Percentiles rank a stretch among this genome's conserved stretches.
Conservation (phyloP, 2,888 invertebrate genomes). For the Boloria selene region DNA sequence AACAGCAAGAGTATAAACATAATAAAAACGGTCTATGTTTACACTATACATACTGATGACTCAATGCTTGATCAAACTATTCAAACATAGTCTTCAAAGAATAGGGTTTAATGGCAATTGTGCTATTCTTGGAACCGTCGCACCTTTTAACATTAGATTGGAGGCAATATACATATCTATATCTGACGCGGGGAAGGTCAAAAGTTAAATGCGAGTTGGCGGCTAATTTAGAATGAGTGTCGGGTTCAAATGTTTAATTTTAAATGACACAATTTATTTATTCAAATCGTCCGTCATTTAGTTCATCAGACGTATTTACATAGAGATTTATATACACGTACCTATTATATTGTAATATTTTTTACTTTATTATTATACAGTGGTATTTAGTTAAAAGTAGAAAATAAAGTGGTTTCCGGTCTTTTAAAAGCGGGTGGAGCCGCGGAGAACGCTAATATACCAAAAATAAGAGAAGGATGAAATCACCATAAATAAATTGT, state of each 20-base stretch:
- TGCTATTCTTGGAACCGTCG: constrained; percentile 30
- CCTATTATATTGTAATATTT: too few species aligned
- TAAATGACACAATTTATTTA: not conserved
- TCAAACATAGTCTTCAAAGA: constrained; percentile 29
- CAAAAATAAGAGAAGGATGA: too few species aligned
- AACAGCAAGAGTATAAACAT: constrained; percentile 9
- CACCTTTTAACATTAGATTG: constrained; percentile 21
- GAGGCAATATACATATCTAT: constrained; percentile 6
- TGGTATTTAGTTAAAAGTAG: too few species aligned
- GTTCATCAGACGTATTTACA: too few species aligned
- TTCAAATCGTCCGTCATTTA: too few species aligned
- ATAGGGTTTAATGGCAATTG: constrained; percentile 24
- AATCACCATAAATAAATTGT: too few species aligned
- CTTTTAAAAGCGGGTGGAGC: too few species aligned
- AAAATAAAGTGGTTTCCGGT: too few species aligned
- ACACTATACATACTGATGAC: constrained; percentile 20
- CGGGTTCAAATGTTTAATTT: not conserved
- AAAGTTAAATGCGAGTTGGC: constrained; percentile 2
- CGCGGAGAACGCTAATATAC: too few species aligned
- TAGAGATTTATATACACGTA: too few species aligned
- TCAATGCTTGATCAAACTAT: constrained; percentile 33
- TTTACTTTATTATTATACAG: too few species aligned
- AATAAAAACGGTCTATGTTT: constrained; percentile 23
- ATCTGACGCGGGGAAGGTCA: constrained; percentile 6
- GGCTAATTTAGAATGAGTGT: constrained; percentile 7